Conservation (phyloP, 2,888 invertebrate species). For the Cheilosia scutellata region DNA sequence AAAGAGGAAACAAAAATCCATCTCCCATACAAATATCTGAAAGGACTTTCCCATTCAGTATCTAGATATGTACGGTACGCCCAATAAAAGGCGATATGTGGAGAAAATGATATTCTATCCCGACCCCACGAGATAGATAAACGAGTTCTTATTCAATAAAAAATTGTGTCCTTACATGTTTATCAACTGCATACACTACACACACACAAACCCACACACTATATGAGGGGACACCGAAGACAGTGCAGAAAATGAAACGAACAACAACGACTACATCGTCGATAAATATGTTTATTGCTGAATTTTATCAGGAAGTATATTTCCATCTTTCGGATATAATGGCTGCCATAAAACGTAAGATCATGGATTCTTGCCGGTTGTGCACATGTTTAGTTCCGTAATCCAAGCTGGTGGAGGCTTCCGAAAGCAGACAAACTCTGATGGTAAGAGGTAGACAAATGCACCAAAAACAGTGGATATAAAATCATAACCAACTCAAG, state of each 20-base stretch:
- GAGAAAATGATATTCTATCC: slow-evolving; percentile 57
- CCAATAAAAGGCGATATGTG: slow-evolving; percentile 49
- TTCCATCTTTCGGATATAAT: slow-evolving; percentile 72
- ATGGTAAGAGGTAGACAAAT: slow-evolving; percentile 44
- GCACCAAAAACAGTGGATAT: slow-evolving; percentile 36
- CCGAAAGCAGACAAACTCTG: slow-evolving; percentile 41
- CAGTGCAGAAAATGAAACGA: slow-evolving; percentile 4
- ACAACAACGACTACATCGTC: slow-evolving; percentile 43
- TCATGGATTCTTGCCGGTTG: slow-evolving; percentile 60
- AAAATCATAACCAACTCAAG: slow-evolving; percentile 52
- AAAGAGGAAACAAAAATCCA: slow-evolving; percentile 30
- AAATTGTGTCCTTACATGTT: slow-evolving; percentile 68
- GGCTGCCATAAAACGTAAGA: slow-evolving; percentile 68
- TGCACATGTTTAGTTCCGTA: slow-evolving; percentile 71
- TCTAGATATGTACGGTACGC: background rate
- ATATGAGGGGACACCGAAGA: background rate
- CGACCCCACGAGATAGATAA: slow-evolving; percentile 58
- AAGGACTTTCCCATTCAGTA: slow-evolving; percentile 13
- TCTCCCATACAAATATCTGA: slow-evolving; percentile 13
- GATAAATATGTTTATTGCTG: slow-evolving; percentile 76
- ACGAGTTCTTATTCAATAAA: slow-evolving; percentile 76
- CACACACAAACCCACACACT: background rate
- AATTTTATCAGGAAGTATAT: slow-evolving; percentile 74
- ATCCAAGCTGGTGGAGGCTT: slow-evolving; percentile 45
- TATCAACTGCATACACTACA: slow-evolving; percentile 45